These are phyloP conservation scores for Tilapia sparmanii DNA, from an alignment of 2,113 vertebrate species.

Conservation along the genomic window DNA sequence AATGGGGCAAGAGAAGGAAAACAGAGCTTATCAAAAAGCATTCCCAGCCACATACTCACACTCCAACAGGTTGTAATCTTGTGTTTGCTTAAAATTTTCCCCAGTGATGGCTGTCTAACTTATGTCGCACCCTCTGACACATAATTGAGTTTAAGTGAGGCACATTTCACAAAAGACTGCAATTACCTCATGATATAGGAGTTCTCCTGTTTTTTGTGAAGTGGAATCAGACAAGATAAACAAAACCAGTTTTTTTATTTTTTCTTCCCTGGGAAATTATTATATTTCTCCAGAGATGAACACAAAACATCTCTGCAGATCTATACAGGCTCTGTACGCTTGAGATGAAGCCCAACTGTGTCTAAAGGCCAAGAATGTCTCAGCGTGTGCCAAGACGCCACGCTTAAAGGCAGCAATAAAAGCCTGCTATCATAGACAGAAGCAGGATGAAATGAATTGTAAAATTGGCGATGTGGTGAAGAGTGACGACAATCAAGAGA, in stretches of 20 bases:
- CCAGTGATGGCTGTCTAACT: background rate
- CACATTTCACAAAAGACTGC: background rate
- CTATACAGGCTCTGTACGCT: background rate
- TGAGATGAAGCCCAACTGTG: background rate
- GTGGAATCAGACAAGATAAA: background rate
- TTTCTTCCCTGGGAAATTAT: background rate
- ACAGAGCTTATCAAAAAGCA: background rate
- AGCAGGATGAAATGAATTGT: background rate
- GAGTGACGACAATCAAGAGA: background rate
- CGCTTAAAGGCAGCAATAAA: background rate
- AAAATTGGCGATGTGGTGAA: background rate
- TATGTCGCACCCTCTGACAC: background rate
- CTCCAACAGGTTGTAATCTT: constrained; percentile 12
- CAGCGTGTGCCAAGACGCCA: background rate
- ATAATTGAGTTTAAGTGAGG: constrained; percentile 16
- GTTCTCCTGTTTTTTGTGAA: background rate
- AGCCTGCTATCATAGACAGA: background rate
- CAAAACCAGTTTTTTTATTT: background rate
- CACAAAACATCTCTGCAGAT: background rate
- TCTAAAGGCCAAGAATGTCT: background rate
- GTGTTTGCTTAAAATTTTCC: background rate
- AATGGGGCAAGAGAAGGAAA: background rate
- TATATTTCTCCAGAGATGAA: background rate
- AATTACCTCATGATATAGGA: constrained; percentile 28
- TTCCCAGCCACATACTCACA: background rate